A percentile compares a stretch with the other conserved stretches of the same genome.
Evolutionary conservation across 2,797 vertebrate species (phyloP).

Genomic region (Poeciliopsis turneri): DNA sequence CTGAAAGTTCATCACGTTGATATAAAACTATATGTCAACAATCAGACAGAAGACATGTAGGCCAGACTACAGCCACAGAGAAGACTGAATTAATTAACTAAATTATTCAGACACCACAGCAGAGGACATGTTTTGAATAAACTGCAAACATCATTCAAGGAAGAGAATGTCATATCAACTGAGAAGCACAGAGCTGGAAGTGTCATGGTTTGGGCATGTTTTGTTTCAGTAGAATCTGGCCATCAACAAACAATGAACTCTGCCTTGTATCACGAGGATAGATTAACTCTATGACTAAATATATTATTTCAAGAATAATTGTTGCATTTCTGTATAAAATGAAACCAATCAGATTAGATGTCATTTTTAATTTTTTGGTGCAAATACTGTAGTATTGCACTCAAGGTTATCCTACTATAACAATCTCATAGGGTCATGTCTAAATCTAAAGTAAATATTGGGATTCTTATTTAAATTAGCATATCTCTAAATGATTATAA

Average conservation of each 20-base stretch:
- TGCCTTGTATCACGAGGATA: neutral
- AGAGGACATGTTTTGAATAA: neutral
- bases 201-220: neutral
- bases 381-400: neutral
- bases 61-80: neutral
- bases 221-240: neutral
- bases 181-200: neutral
- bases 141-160: neutral
- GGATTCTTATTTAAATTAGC: neutral
- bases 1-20: neutral
- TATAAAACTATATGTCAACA: neutral
- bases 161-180: neutral
- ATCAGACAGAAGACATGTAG: neutral
- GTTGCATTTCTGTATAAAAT: neutral
- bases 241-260: neutral
- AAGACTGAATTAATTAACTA: neutral
- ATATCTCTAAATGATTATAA: neutral
- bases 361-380: neutral
- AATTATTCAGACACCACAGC: neutral
- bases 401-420: neutral
- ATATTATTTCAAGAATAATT: neutral
- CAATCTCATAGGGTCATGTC: neutral
- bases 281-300: neutral
- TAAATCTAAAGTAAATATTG: neutral
- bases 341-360: neutral